Percentiles rank a stretch among this genome's conserved stretches.
phyloP scores from a whole-genome alignment of 2,797 vertebrate species.

The Phoeniculus purpureus region DNA sequence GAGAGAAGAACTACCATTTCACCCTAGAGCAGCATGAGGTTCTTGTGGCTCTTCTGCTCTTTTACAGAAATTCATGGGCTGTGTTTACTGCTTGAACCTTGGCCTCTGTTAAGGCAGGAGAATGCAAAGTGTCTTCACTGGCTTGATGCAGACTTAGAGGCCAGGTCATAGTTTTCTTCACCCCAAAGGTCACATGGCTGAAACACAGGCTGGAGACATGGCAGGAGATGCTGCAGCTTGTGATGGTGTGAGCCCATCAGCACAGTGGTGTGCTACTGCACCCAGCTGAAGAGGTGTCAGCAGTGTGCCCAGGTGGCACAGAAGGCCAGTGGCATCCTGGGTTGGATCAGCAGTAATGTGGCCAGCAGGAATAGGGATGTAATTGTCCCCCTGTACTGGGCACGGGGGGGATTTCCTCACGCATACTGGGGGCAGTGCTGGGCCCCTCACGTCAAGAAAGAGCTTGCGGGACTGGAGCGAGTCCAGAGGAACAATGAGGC shows the following conservation, averaged over 20 bases:
- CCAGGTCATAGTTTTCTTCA: background rate
- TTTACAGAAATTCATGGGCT: background rate
- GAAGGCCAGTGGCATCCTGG: too few relatives aligned
- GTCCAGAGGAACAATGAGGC: too few relatives aligned
- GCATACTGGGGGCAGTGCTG: too few relatives aligned
- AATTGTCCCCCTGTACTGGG: too few relatives aligned
- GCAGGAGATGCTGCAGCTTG: background rate
- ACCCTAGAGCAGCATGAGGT: background rate
- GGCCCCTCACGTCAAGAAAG: too few relatives aligned
- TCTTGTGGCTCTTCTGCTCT: background rate
- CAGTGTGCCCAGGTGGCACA: too few relatives aligned
- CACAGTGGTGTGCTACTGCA: background rate
- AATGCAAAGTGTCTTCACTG: background rate
- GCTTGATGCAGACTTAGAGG: background rate
- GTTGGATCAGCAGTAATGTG: too few relatives aligned
- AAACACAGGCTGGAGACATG: background rate
- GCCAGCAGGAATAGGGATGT: too few relatives aligned
- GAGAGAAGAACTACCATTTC: background rate
- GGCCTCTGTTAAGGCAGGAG: background rate
- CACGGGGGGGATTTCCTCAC: too few relatives aligned
- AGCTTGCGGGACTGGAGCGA: too few relatives aligned
- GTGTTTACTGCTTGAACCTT: background rate
- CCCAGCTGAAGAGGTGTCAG: too few relatives aligned
- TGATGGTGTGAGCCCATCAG: background rate
- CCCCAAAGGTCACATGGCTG: background rate